phyloP scores from a whole-genome alignment of 2,113 vertebrate genomes.

The Sinocyclocheilus anophthalmus region DNA sequence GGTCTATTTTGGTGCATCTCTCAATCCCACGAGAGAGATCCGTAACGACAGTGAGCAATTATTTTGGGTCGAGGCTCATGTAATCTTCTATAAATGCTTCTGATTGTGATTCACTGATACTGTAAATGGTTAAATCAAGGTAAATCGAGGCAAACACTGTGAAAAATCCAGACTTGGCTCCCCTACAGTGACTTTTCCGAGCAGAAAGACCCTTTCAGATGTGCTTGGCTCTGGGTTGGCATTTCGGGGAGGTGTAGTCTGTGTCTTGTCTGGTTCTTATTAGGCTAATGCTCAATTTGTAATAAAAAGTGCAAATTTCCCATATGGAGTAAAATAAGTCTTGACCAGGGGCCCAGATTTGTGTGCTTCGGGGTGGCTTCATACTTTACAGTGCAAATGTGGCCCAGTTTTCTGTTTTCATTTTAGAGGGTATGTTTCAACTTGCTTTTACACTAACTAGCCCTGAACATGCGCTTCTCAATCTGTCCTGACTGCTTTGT shows the following conservation, averaged over 20 bases:
- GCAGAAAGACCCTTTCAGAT: constrained; percentile 24
- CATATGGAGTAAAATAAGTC: constrained; percentile 53
- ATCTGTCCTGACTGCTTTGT: constrained; percentile 64
- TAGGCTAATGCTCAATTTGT: constrained; percentile 60
- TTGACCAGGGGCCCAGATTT: constrained; percentile 54
- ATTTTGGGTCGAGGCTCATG: constrained; percentile 6
- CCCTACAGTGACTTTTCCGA: not conserved
- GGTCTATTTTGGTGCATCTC: constrained; percentile 30
- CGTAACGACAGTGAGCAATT: not conserved
- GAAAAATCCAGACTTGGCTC: constrained; percentile 24
- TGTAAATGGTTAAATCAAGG: not conserved
- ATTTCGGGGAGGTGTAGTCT: constrained; percentile 34
- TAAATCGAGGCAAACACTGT: constrained; percentile 10
- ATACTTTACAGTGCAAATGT: constrained; percentile 60
- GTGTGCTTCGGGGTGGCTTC: constrained; percentile 66
- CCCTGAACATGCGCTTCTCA: constrained; percentile 50
- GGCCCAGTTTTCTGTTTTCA: constrained; percentile 59
- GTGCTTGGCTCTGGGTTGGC: not conserved
- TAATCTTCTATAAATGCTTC: constrained; percentile 19
- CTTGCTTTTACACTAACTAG: constrained; percentile 63
- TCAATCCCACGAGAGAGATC: constrained; percentile 34
- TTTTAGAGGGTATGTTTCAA: constrained; percentile 60
- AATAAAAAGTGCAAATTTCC: constrained; percentile 66
- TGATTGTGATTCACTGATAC: not conserved
- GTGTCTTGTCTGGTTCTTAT: constrained; percentile 64